phyloP scores from a whole-genome alignment of 2,797 vertebrate genomes.

The Chromobotia macracanthus region DNA sequence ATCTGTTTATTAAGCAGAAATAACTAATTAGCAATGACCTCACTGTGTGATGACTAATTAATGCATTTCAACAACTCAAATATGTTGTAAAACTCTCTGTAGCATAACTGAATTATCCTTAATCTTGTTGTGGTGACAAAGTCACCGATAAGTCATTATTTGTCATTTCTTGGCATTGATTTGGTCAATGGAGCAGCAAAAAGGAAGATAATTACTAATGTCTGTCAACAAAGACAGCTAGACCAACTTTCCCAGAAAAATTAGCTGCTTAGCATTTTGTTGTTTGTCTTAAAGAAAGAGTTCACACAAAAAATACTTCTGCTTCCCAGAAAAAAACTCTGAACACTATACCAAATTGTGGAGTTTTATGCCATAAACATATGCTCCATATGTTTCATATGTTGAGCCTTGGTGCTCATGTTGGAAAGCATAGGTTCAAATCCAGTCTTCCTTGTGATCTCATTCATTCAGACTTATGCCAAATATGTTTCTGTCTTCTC shows the following conservation, averaged over 20 bases:
- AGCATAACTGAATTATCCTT: not conserved
- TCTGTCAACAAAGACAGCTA: not conserved
- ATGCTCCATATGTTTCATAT: not conserved
- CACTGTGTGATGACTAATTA: slow-evolving; percentile 60
- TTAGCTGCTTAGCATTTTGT: not conserved
- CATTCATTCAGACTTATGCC: not conserved
- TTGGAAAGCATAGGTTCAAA: not conserved
- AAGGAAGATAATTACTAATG: not conserved
- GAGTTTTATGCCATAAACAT: not conserved
- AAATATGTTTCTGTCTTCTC: not conserved
- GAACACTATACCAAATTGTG: not conserved
- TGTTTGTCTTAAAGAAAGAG: not conserved
- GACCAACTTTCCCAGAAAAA: not conserved
- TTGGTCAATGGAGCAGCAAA: not conserved
- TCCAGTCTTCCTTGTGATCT: not conserved
- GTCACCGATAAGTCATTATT: not conserved
- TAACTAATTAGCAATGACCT: slow-evolving; percentile 41
- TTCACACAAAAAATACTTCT: no score
- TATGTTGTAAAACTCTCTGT: not conserved
- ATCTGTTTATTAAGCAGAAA: slow-evolving; percentile 63
- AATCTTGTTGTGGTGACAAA: slow-evolving; percentile 8
- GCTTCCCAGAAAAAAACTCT: not conserved
- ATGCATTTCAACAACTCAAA: slow-evolving; percentile 23
- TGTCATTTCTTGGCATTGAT: slow-evolving; percentile 33
- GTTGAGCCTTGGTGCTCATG: not conserved